A percentile compares a stretch with the other conserved stretches of the same genome.
Conservation (phyloP, 2,113 vertebrate species). For the Embiotoca jacksoni region DNA sequence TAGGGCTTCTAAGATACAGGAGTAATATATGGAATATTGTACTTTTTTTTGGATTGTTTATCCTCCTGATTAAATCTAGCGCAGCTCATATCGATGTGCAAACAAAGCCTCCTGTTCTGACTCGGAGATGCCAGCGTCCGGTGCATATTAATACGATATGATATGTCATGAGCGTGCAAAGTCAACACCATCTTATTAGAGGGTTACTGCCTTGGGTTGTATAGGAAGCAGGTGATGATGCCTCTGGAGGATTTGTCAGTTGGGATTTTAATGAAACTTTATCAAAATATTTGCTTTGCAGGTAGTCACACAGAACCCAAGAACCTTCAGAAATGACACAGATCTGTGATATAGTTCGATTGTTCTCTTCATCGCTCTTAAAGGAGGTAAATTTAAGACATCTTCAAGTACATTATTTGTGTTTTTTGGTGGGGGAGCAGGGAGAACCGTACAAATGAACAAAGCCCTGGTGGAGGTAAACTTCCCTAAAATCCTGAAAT, state of each 20-base stretch:
- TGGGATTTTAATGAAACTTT: conserved; percentile 82
- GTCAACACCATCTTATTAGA: conserved; percentile 81
- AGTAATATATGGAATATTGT: conserved; percentile 69
- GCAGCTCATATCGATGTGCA: conserved; percentile 85
- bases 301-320: conserved; percentile 47
- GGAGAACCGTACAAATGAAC: conserved; percentile 7
- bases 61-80: conserved; percentile 85
- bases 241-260: conserved; percentile 79
- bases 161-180: conserved; percentile 75
- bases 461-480: conserved; percentile 51
- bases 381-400: conserved; percentile 29
- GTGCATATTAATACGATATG: conserved; percentile 84
- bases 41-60: conserved; percentile 79
- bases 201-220: conserved; percentile 57
- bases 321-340: conserved; percentile 53
- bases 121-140: conserved; percentile 73
- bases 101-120: conserved; percentile 83
- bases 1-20: conserved; percentile 52
- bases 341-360: conserved; percentile 45
- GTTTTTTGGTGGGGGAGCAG: not conserved
- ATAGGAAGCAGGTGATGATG: conserved; percentile 47
- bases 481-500: conserved; percentile 45
- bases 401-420: conserved; percentile 23
- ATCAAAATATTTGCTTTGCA: conserved; percentile 74
- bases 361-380: conserved; percentile 45